phyloP scores from a whole-genome alignment of 2,113 vertebrate species.

The Grantiella picta region DNA sequence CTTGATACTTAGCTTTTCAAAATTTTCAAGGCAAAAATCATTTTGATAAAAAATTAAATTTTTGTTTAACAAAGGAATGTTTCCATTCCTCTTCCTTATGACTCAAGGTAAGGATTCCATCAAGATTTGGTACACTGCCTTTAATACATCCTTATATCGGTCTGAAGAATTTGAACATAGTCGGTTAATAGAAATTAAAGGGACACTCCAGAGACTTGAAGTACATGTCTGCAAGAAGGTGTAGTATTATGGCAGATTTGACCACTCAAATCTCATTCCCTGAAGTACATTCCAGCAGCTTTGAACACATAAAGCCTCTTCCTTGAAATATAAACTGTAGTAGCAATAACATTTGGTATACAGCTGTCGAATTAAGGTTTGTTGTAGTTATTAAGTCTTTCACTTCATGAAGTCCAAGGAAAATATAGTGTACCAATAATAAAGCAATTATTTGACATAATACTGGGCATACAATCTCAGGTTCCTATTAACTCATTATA shows the following conservation, averaged over 20 bases:
- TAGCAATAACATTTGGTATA: background rate
- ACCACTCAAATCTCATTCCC: background rate
- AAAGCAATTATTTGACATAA: constrained; percentile 8
- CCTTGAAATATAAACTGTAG: background rate
- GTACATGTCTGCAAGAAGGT: background rate
- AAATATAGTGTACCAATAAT: background rate
- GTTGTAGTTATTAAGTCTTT: background rate
- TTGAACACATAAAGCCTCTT: background rate
- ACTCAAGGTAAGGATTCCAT: background rate
- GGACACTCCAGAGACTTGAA: background rate
- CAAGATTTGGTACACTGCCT: background rate
- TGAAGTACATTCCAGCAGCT: background rate
- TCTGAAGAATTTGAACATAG: background rate
- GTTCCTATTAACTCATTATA: background rate
- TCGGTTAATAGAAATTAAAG: background rate
- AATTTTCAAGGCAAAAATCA: background rate
- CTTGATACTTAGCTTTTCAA: background rate
- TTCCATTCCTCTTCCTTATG: background rate
- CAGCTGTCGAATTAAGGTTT: background rate
- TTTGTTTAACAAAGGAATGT: background rate
- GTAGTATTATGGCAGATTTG: background rate
- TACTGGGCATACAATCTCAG: background rate
- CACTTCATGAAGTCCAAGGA: background rate
- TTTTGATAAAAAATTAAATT: background rate
- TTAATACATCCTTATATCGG: background rate